Base-by-base conservation (phyloP, 2,888 invertebrate species). In the Carcina quercana region DNA sequence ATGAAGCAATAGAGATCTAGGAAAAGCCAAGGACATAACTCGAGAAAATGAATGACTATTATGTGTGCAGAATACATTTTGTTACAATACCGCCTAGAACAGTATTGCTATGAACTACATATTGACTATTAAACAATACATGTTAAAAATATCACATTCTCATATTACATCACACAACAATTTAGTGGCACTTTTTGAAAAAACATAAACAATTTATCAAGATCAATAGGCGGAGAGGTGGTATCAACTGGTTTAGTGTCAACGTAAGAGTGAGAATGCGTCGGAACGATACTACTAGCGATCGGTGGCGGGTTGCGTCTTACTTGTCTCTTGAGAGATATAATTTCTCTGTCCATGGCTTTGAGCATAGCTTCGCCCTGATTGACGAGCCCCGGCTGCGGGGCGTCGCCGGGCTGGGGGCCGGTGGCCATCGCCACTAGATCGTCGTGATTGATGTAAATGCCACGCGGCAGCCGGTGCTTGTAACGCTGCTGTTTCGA, bases 391-490 rank as follows among this genome's bases (percentile, higher is more conserved):
- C 79, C 59, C 72, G 86, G 60, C 82, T 86, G 59, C 44, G 68
- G 53, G 30, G 82, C 64, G 57, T 84, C 86, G 53, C 86, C 86
- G 59, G 87, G 87, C 64, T 86, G 86, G 37, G 91, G 89, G 53
- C 90, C 91, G 44, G 91, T 90, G 40, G 96, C 96, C 87, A 98
- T 90, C 54, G 94, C 91, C 52, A 95, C 92, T 74, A 98, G 89
- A 87, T 97, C 97, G 80, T 97, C 97, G 83, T 96, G 94, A 88
- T 96, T 96, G 85, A 98, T 94, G 87, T 95, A 95, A 92, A 98
- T 96, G 80, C 97, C 97, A 60, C 94, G 92, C 41, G 97, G 97
- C 59, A 97, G 94, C 72, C 94, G 94, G 66, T 96, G 91, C 82
- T 90, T 90, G 83, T 89, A 89, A 50, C 74, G 74, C 63, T 73